Conservation (phyloP, 2,888 invertebrate genomes). For the Hypolimnas misippus region DNA sequence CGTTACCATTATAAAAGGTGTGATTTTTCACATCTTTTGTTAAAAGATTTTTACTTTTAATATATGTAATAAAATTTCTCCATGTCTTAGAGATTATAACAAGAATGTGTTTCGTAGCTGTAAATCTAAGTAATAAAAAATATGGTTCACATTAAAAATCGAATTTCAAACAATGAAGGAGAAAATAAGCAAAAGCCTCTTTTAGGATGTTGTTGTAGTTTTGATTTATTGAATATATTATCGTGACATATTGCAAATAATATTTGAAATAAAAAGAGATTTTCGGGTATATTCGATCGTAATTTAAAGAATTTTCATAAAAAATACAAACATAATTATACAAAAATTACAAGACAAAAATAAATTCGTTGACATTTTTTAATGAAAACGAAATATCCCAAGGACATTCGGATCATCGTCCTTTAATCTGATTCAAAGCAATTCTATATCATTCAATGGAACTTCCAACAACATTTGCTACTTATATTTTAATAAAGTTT, state of each 20-base stretch:
- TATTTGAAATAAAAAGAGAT: too few species aligned
- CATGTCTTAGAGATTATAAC: neutral
- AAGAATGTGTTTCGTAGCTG: neutral
- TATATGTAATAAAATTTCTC: conserved; percentile 26
- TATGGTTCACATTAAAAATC: too few species aligned
- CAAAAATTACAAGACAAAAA: too few species aligned
- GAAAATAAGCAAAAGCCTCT: too few species aligned
- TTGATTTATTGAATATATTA: too few species aligned
- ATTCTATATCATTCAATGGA: neutral
- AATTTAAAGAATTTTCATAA: too few species aligned
- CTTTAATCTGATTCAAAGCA: neutral
- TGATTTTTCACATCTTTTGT: conserved; percentile 30
- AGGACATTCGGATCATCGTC: neutral
- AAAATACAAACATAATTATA: too few species aligned
- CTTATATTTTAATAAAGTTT: neutral
- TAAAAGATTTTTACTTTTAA: conserved; percentile 20
- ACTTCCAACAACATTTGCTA: neutral
- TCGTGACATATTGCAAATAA: too few species aligned
- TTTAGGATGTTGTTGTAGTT: too few species aligned
- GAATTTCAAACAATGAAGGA: neutral
- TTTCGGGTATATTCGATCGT: too few species aligned
- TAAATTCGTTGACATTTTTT: neutral
- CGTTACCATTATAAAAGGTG: conserved; percentile 27
- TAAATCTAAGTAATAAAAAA: neutral
- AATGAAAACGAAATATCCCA: neutral